Conservation (phyloP, 2,113 vertebrate species). For the Leucoraja erinaceus region DNA sequence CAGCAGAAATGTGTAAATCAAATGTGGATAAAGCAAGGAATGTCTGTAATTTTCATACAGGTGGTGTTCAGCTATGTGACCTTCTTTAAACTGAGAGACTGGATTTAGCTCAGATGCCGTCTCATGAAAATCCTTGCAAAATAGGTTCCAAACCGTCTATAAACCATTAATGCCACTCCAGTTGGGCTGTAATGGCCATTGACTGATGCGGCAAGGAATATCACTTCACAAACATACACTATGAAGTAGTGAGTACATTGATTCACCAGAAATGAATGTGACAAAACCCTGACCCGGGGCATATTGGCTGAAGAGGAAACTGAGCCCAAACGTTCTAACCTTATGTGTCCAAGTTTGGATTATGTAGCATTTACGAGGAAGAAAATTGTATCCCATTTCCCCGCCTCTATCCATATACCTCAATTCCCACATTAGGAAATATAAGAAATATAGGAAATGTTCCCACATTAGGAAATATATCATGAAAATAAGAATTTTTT, state of each 20-base stretch:
- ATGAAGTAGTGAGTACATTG: background rate
- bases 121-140: background rate
- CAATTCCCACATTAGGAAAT: no score
- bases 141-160: background rate
- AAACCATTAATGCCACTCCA: background rate
- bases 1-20: no score
- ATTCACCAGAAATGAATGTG: background rate
- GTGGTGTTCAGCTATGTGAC: background rate
- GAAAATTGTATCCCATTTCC: no score
- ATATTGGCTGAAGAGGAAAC: no score
- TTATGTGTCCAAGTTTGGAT: background rate
- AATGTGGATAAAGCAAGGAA: no score
- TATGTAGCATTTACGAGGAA: no score
- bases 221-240: background rate
- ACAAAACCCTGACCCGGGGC: background rate
- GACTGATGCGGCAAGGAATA: background rate
- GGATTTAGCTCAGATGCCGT: background rate
- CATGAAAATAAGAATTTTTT: no score
- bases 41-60: no score
- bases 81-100: background rate
- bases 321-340: background rate
- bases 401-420: no score
- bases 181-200: background rate
- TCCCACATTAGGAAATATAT: no score
- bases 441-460: no score